A percentile compares a stretch with the other conserved stretches of the same genome.
Conservation (phyloP, 1,140 invertebrate genomes). For the Drosophila navojoa region DNA sequence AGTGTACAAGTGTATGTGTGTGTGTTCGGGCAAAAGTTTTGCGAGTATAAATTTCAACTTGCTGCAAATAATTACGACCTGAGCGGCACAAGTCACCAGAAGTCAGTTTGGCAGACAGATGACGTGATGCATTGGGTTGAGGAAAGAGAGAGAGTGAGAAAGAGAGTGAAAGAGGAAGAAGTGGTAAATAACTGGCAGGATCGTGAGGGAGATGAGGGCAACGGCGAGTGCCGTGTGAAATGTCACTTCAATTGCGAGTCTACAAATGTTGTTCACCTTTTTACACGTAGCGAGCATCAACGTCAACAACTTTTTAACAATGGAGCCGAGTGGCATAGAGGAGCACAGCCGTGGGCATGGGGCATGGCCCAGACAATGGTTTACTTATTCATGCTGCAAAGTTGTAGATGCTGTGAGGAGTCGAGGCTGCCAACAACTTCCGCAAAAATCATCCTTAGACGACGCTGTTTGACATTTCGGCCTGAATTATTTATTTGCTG, state of each 20-base stretch:
- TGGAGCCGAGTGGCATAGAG: conserved; percentile 18
- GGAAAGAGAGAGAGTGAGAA: not conserved
- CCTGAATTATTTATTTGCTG: conserved; percentile 78
- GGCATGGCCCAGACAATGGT: conserved; percentile 61
- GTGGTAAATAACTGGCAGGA: not conserved
- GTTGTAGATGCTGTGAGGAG: conserved; percentile 39
- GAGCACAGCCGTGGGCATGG: not conserved
- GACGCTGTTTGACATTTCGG: conserved; percentile 77
- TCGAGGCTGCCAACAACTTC: conserved; percentile 61
- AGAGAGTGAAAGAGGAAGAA: not conserved
- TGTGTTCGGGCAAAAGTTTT: conserved; percentile 35
- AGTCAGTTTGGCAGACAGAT: conserved; percentile 70
- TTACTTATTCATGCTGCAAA: conserved; percentile 76
- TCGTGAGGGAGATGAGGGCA: conserved; percentile 4
- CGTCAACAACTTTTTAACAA: conserved; percentile 82
- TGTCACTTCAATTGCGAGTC: conserved; percentile 72
- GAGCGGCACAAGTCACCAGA: conserved; percentile 48
- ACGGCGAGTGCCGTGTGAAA: conserved; percentile 50
- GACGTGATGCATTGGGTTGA: conserved; percentile 23
- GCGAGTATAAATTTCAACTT: conserved; percentile 73
- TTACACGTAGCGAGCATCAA: conserved; percentile 76
- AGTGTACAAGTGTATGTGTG: not conserved
- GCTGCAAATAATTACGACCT: conserved; percentile 81
- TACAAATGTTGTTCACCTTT: conserved; percentile 81
- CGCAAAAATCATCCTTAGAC: conserved; percentile 78